phyloP scores from a whole-genome alignment of 2,113 vertebrate genomes.

The Coptodon bakossiorum region DNA sequence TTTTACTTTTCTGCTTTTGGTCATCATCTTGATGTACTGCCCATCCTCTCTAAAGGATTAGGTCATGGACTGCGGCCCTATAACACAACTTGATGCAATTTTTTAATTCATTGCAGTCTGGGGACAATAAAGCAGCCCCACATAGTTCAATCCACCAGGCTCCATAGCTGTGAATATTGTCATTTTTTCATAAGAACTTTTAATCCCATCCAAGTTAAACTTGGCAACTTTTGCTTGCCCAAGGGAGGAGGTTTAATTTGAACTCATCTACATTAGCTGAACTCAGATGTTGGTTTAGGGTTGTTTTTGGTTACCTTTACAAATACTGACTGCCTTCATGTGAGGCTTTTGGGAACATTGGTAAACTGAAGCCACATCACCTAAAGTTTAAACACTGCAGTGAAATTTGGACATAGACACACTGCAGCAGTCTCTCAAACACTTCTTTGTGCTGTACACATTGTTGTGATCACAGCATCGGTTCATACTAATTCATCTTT shows the following conservation, averaged over 20 bases:
- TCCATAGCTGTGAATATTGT: neutral
- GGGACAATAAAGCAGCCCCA: neutral
- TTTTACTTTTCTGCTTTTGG: neutral
- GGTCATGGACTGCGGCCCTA: neutral
- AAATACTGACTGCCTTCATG: neutral
- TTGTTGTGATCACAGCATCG: neutral
- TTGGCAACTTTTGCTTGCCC: neutral
- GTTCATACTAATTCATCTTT: neutral
- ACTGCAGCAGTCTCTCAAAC: neutral
- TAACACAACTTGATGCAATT: neutral
- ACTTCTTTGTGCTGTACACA: neutral
- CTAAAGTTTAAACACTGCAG: neutral
- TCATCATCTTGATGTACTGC: neutral
- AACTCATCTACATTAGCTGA: neutral
- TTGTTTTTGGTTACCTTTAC: neutral
- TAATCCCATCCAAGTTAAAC: neutral
- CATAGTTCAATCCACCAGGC: neutral
- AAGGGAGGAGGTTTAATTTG: neutral
- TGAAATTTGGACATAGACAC: neutral
- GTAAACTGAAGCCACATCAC: neutral
- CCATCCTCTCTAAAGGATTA: neutral
- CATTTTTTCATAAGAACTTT: neutral
- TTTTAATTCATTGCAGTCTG: neutral
- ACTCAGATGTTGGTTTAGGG: neutral
- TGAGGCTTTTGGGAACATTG: neutral